Percentiles rank a stretch among this genome's conserved stretches.
Conservation (phyloP, 1,140 invertebrate species). For the Drosophila dunni region DNA sequence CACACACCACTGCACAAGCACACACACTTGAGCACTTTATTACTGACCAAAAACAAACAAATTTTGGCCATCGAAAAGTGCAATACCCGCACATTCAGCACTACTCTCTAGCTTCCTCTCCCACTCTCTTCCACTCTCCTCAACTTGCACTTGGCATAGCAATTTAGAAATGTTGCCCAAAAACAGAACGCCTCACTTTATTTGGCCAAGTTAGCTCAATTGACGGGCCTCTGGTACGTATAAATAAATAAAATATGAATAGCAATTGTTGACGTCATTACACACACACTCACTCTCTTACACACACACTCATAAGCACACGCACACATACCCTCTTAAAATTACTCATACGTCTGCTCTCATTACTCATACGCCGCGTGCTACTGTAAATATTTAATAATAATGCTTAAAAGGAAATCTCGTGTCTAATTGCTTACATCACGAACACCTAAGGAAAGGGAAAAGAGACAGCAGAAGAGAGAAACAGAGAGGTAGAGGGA, state of each 20-base stretch:
- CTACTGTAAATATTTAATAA: constrained; percentile 63
- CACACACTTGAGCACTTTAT: constrained; percentile 1
- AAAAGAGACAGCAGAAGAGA: neutral
- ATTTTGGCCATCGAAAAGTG: constrained; percentile 44
- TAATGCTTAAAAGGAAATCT: constrained; percentile 41
- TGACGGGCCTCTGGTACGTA: constrained; percentile 26
- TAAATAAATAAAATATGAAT: constrained; percentile 41
- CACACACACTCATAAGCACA: neutral
- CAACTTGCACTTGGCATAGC: constrained; percentile 35
- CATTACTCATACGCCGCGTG: constrained; percentile 56
- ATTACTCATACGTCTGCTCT: constrained; percentile 50
- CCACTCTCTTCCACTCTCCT: neutral
- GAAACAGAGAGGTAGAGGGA: neutral
- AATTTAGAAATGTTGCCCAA: constrained; percentile 47
- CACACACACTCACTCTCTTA: neutral
- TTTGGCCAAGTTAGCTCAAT: constrained; percentile 35
- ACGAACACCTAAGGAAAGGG: neutral
- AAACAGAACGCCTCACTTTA: constrained; percentile 39
- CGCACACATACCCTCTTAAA: neutral
- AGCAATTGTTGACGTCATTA: constrained; percentile 47
- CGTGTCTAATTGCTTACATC: constrained; percentile 37
- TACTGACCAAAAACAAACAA: constrained; percentile 12
- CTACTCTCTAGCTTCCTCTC: neutral
- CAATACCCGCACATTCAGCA: constrained; percentile 42
- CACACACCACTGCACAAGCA: neutral